These are phyloP conservation scores for Palythoa grandis DNA, from an alignment of 92 coral and sea anemone genomes.

Conservation along the genomic window DNA sequence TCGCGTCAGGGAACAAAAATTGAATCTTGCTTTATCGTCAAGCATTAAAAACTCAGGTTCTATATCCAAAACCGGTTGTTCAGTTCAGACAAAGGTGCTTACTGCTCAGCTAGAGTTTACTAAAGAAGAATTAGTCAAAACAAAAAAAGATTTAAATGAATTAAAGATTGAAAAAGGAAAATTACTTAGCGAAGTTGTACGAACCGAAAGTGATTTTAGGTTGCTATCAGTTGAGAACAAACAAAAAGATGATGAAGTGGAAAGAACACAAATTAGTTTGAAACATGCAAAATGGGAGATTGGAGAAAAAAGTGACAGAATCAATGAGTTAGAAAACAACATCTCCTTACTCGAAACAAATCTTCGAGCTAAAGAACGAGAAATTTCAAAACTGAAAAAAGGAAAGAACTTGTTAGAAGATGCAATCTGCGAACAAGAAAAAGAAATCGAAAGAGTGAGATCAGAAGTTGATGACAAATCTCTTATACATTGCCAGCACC, in stretches of 20 bases:
- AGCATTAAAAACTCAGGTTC: background rate
- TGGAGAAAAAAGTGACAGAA: conserved; percentile 51
- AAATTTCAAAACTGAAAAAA: conserved; percentile 43
- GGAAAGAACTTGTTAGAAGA: conserved; percentile 55
- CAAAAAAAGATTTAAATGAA: conserved; percentile 56
- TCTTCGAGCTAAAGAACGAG: conserved; percentile 53
- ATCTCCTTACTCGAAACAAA: conserved; percentile 47
- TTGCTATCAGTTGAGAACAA: conserved; percentile 55
- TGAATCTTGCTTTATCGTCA: conserved; percentile 38
- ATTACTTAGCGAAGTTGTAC: conserved; percentile 52
- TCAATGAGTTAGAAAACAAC: conserved; percentile 48
- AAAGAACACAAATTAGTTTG: conserved; percentile 51
- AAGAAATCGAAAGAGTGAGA: conserved; percentile 49
- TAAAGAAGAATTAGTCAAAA: conserved; percentile 68
- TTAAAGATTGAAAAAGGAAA: conserved; percentile 67
- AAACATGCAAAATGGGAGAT: conserved; percentile 48
- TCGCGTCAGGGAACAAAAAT: conserved; percentile 69
- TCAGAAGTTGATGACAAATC: background rate
- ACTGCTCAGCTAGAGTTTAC: conserved; percentile 63
- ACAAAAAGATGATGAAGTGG: conserved; percentile 69
- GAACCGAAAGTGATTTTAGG: conserved; percentile 56
- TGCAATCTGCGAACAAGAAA: conserved; percentile 59
- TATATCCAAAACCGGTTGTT: background rate
- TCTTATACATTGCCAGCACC: background rate
- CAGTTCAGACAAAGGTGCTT: conserved; percentile 14